Base-by-base conservation (phyloP, 2,888 invertebrate species). In the Limnephilus marmoratus region DNA sequence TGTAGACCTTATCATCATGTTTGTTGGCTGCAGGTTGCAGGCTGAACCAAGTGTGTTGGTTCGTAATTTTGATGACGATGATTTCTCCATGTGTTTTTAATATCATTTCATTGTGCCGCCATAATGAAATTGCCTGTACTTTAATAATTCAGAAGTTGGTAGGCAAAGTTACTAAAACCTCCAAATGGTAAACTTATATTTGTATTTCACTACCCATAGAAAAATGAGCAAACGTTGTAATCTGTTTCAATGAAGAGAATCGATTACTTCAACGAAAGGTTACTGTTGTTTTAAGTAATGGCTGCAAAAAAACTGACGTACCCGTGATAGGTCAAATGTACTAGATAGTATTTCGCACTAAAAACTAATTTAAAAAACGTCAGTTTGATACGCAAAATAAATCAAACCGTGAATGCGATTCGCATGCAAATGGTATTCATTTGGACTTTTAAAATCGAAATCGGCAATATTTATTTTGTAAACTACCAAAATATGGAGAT, bases 391-490 rank as follows among this genome's bases (percentile, higher is more conserved):
- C 68, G 68, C 24, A 5, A n/a, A 68, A 68, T 68, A 68, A 68
- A 68, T 68, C 68, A 68, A 68, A 68, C 24, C 24, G 24, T 9
- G 68, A 68, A 68, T 68, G 68, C 24, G 68, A n/a, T 24, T 68
- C 68, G 2, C 68, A 68, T 68, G 68, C 68, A 68, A 68, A 68
- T 68, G 9, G 5, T 68, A 68, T 68, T 68, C 68, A 68, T 24
- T 68, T 68, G 68, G n/a, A 68, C 68, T 68, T 68, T 68, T 68
- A 68, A 68, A 68, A n/a, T n/a, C 68, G 68, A 68, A 68, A 68
- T 24, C 3, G 68, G n/a, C 68, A 68, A 68, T 68, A n/a, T 68
- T 24, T 24, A n/a, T 68, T 68, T 68, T 68, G 24, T 68, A 68
- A 68, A 68, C 68, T n/a, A 9, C 68, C 9, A 68, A 24, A 68